Base-by-base conservation (phyloP, 2,797 vertebrate species). In the Menidia menidia region DNA sequence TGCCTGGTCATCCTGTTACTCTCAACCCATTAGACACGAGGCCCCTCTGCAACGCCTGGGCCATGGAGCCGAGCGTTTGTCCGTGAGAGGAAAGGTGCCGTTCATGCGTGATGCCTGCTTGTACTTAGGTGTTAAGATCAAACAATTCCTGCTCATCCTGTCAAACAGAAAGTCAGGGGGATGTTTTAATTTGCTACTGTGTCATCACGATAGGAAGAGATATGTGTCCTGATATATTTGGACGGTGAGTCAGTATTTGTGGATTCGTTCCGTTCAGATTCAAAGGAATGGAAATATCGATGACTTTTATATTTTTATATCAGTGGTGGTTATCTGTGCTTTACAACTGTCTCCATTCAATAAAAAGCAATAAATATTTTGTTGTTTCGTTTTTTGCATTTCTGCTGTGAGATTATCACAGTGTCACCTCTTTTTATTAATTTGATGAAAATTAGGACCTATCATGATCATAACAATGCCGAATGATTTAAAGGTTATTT, bases 41-140 rank as follows among this genome's bases (percentile, higher is more conserved):
- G 15, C 54, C 72, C 60, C 32, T 30, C 77, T 68, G 42, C 72
- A 47, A 70, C 42, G 74, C 62, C 71, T 70, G 60, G 81, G 77
- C 81, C 81, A 68, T 84, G 76, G 58, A 83, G 77, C 56, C 51
- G 51, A 72, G 43, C 81, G 41, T 89, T 91, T 87, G 92, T 74
- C 69, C 83, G 79, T 53, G 71, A 82, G 47, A 81, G 83, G 84
- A 83, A 89, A 72, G 83, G 7, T 2, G 73, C 57, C 43, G 45
- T 58, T 84, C 86, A 86, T 71, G 81, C 85, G 85, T 91, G 90
- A 90, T 67, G 85, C 83, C 81, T 85, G 82, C 78, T 82, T 68
- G 80, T 85, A 87, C 88, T 84, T 86, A 92, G 91, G 92, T 93
- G 94, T 92, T 50, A 81, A 91, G 85, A 87, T 92, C 89, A 94